phyloP scores from a whole-genome alignment of 2,888 invertebrate species.

The Apamea monoglypha region DNA sequence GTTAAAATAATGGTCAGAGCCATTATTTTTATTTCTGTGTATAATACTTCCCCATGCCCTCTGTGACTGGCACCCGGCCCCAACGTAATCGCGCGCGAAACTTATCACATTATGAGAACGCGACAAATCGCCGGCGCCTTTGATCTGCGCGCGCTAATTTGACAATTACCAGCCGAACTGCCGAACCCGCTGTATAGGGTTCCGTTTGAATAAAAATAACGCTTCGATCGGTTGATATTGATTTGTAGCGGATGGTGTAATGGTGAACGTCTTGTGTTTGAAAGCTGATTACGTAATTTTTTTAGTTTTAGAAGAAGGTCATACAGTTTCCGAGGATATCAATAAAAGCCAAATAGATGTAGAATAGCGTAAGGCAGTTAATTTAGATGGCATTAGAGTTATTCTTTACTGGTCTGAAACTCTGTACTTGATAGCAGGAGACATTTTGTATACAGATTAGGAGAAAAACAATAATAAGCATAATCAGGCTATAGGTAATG shows the following conservation, averaged over 20 bases:
- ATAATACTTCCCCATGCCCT: slow-evolving; percentile 33
- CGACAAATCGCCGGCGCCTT: slow-evolving; percentile 88
- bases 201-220: slow-evolving; percentile 60
- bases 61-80: slow-evolving; percentile 68
- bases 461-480: not conserved
- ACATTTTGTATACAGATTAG: not conserved
- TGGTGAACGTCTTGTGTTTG: not conserved
- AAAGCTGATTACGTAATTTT: no score
- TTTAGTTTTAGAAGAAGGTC: not conserved
- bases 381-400: not conserved
- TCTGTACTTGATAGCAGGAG: not conserved
- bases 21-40: not conserved
- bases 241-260: slow-evolving; percentile 28
- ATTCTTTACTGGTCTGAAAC: not conserved
- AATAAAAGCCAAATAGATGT: no score
- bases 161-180: slow-evolving; percentile 83
- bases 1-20: no score
- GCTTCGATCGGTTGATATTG: slow-evolving; percentile 50
- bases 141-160: slow-evolving; percentile 87
- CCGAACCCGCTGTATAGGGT: slow-evolving; percentile 52
- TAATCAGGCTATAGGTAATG: no score
- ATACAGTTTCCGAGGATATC: not conserved
- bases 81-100: slow-evolving; percentile 85
- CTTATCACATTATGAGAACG: slow-evolving; percentile 90
- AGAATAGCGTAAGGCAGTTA: no score